A percentile compares a stretch with the other conserved stretches of the same genome.
These are phyloP conservation scores for Dipodomys stephensi DNA, from an alignment of 2,113 vertebrate genomes.

Conservation along the genomic window DNA sequence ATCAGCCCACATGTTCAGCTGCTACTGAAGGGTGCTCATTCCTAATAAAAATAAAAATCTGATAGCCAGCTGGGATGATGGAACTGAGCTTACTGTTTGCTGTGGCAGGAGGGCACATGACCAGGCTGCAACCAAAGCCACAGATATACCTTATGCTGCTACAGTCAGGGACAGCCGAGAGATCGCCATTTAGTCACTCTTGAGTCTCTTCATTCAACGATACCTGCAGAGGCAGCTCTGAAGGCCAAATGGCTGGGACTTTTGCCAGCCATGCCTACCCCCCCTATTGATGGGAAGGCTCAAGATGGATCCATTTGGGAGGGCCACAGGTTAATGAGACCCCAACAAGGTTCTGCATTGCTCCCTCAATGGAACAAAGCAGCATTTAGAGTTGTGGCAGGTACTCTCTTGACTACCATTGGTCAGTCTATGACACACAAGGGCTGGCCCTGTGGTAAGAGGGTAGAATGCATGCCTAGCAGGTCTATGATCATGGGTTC, in stretches of 20 bases:
- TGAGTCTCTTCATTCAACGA: too few species aligned
- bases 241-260: not conserved
- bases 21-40: slow-evolving; percentile 42
- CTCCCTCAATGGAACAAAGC: not conserved
- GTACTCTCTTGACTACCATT: not conserved
- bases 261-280: not conserved
- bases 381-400: not conserved
- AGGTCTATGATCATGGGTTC: not conserved
- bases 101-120: not conserved
- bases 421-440: too few species aligned
- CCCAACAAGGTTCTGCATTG: rapidly evolving
- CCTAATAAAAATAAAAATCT: slow-evolving; percentile 36
- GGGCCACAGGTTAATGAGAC: not conserved
- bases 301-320: not conserved
- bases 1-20: slow-evolving; percentile 1
- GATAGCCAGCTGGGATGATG: not conserved
- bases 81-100: not conserved
- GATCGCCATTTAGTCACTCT: rapidly evolving
- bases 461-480: not conserved
- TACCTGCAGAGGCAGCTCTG: not conserved
- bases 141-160: rapidly evolving
- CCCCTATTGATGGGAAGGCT: not conserved
- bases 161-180: not conserved
- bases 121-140: not conserved
- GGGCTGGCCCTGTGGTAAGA: not conserved